Conservation (phyloP, 2,888 invertebrate genomes). For the Quadroppia sp. region DNA sequence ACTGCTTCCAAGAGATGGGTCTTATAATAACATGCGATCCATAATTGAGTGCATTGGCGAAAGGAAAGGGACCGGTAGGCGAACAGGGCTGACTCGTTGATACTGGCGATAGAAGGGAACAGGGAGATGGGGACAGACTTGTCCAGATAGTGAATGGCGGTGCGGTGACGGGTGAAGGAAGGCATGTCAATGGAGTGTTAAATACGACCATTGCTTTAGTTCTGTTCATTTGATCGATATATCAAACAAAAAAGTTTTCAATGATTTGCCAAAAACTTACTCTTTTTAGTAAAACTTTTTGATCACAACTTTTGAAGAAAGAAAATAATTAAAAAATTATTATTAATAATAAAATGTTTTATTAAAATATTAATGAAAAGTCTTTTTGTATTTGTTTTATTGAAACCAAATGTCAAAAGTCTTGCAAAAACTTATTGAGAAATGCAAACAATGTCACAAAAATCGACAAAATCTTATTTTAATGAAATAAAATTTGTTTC, state of each 20-base stretch:
- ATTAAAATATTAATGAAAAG: too few relatives aligned
- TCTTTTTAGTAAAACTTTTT: background rate
- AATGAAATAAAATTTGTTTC: background rate
- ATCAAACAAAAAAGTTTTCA: background rate
- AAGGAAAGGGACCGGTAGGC: constrained; percentile 3
- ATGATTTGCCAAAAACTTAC: background rate
- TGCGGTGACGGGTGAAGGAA: background rate
- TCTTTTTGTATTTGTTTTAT: too few relatives aligned
- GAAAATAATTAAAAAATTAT: background rate
- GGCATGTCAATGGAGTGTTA: background rate
- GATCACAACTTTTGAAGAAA: background rate
- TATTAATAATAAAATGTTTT: background rate
- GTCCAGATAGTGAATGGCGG: constrained; percentile 7
- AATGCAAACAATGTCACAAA: background rate
- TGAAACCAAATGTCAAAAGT: background rate
- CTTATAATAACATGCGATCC: constrained; percentile 35
- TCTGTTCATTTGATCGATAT: background rate
- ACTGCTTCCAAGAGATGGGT: constrained; percentile 44
- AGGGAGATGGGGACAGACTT: constrained; percentile 7
- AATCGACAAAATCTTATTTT: background rate
- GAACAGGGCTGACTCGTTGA: constrained; percentile 23
- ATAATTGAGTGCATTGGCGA: constrained; percentile 16
- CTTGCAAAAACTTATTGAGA: background rate
- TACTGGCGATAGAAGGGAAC: constrained; percentile 8
- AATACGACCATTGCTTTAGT: constrained; percentile 14